Conservation (phyloP, 2,888 invertebrate genomes). For the Gisinianus flammeolus region DNA sequence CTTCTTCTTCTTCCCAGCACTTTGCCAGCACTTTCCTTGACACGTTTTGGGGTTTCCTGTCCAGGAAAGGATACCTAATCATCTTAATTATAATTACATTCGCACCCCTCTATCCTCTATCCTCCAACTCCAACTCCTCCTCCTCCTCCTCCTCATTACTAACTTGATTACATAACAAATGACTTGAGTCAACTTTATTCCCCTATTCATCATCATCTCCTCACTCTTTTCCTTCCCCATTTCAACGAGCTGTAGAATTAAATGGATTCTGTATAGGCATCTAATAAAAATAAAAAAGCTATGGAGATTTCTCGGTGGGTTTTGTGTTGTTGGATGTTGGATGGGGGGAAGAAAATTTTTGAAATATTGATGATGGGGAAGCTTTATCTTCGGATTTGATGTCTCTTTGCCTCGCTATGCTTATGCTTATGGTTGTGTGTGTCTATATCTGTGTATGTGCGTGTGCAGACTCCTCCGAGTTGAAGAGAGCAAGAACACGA, state of each 20-base stretch:
- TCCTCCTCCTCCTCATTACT: too few relatives aligned
- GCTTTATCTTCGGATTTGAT: slow-evolving; percentile 25
- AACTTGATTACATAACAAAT: too few relatives aligned
- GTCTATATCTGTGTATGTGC: background rate
- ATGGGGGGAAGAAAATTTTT: background rate
- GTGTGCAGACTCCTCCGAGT: background rate
- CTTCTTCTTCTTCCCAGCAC: background rate
- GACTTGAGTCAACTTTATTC: too few relatives aligned
- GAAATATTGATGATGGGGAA: slow-evolving; percentile 22
- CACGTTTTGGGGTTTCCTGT: too few relatives aligned
- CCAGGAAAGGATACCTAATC: too few relatives aligned
- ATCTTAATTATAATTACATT: too few relatives aligned
- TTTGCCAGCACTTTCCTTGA: too few relatives aligned
- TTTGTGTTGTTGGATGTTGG: background rate
- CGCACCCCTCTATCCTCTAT: too few relatives aligned
- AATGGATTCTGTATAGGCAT: too few relatives aligned
- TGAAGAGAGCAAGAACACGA: background rate
- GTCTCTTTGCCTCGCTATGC: background rate
- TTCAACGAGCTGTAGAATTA: too few relatives aligned
- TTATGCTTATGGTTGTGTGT: background rate
- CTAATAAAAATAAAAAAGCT: too few relatives aligned
- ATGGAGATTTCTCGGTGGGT: background rate
- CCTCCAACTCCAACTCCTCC: too few relatives aligned
- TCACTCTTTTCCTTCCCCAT: background rate
- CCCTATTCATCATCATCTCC: background rate